Percentiles rank a stretch among this genome's conserved stretches.
phyloP scores from a whole-genome alignment of 2,888 invertebrate genomes.

The Drosophila pegasa region DNA sequence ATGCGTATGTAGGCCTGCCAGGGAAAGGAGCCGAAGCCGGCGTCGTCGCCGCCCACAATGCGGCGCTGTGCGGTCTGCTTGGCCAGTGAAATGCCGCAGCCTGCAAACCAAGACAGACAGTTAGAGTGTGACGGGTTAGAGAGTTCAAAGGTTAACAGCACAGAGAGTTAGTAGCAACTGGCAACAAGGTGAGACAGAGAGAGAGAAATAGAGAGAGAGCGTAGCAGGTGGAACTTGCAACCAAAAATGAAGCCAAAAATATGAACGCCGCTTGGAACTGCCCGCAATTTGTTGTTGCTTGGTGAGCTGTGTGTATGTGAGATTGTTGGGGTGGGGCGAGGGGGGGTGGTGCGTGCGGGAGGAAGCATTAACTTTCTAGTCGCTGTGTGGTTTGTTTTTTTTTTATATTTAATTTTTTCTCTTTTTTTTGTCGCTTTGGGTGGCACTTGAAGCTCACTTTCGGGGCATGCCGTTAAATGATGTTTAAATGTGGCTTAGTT shows the following conservation, averaged over 20 bases:
- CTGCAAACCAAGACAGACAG: constrained; percentile 85
- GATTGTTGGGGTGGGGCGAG: not conserved
- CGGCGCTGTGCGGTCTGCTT: constrained; percentile 95
- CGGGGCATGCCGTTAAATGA: constrained; percentile 58
- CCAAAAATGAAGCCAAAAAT: constrained; percentile 38
- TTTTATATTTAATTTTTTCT: constrained; percentile 9
- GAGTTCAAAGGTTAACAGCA: constrained; percentile 30
- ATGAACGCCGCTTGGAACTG: constrained; percentile 54
- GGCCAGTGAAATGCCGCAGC: constrained; percentile 94
- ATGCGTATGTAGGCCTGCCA: constrained; percentile 98
- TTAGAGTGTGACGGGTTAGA: constrained; percentile 28
- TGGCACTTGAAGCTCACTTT: constrained; percentile 18
- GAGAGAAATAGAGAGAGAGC: constrained; percentile 19
- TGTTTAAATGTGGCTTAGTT: constrained; percentile 67
- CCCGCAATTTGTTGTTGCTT: constrained; percentile 40
- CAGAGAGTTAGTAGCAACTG: constrained; percentile 52
- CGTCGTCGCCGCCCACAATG: constrained; percentile 97
- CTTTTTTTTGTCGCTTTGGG: not conserved
- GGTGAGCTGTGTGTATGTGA: constrained; percentile 9
- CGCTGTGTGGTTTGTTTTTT: constrained; percentile 5
- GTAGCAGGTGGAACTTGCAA: constrained; percentile 28
- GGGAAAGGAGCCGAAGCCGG: constrained; percentile 96
- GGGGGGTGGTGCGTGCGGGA: constrained; percentile 20
- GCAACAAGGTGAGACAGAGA: constrained; percentile 33
- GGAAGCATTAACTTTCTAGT: constrained; percentile 52